Conservation (phyloP, 2,113 vertebrate genomes). For the Puma concolor region DNA sequence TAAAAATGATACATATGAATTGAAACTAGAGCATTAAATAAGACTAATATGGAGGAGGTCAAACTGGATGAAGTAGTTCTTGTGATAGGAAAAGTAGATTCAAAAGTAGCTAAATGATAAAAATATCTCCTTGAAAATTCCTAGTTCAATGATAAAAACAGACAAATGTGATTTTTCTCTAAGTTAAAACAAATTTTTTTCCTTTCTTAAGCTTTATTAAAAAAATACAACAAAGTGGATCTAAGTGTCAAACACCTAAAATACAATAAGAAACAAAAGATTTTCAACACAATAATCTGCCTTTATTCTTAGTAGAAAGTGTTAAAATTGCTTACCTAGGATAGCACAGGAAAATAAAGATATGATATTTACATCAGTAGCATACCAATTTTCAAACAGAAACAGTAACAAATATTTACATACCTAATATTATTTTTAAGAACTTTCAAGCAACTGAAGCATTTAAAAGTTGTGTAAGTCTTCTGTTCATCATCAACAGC, state of each 20-base stretch:
- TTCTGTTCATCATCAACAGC: conserved; percentile 86
- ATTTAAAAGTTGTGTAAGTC: conserved; percentile 94
- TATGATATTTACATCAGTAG: neutral
- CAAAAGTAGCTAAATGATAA: conserved; percentile 30
- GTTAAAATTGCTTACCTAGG: conserved; percentile 3
- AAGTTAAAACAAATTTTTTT: conserved; percentile 29
- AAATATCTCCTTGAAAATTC: neutral
- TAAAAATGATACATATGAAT: conserved; percentile 30
- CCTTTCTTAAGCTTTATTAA: conserved; percentile 24
- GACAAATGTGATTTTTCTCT: neutral
- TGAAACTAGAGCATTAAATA: conserved; percentile 12
- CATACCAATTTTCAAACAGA: conserved; percentile 41
- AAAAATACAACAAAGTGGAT: conserved; percentile 15
- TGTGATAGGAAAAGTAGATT: conserved; percentile 42
- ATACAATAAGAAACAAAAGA: conserved; percentile 15
- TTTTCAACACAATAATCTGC: conserved; percentile 10
- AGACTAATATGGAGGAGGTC: neutral
- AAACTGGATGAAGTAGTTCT: neutral
- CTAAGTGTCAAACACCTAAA: conserved; percentile 39
- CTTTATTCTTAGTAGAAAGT: conserved; percentile 18
- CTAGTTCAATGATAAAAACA: neutral
- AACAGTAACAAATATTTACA: conserved; percentile 60
- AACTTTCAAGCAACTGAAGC: conserved; percentile 96
- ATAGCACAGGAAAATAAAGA: conserved; percentile 12
- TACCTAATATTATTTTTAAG: conserved; percentile 99